Percentiles rank a stretch among this genome's conserved stretches.
Evolutionary conservation across 2,113 vertebrate genomes (phyloP).

Genomic region (Pollachius pollachius): DNA sequence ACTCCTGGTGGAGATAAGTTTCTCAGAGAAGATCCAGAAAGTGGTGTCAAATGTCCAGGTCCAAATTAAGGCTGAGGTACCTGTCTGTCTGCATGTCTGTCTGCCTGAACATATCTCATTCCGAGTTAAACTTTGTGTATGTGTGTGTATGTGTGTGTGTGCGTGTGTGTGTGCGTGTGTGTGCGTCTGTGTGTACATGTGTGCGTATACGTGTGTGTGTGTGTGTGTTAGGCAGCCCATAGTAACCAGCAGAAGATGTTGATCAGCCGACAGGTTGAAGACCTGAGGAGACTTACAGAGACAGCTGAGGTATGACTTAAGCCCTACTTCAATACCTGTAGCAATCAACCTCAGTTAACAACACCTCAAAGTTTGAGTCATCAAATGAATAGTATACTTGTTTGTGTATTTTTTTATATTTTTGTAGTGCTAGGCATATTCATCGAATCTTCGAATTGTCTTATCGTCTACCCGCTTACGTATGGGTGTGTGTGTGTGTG

Average conservation of each 20-base stretch:
- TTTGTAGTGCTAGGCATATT: no score
- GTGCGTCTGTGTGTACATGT: neutral
- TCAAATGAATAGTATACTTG: no score
- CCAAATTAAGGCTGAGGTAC: neutral
- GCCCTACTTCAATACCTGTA: neutral
- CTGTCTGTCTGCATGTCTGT: conserved; percentile 1
- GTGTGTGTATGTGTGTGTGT: neutral
- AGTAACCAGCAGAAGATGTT: conserved; percentile 44
- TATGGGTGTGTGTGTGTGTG: no score
- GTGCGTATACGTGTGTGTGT: neutral
- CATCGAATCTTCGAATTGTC: no score
- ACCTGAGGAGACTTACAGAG: conserved; percentile 33
- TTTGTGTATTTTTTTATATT: no score
- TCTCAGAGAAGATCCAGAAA: conserved; percentile 1
- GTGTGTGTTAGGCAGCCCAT: conserved; percentile 28
- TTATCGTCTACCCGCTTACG: no score
- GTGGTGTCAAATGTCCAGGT: neutral
- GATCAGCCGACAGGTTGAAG: conserved; percentile 38
- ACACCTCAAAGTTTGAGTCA: no score
- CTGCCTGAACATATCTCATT: neutral
- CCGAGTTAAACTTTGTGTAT: neutral
- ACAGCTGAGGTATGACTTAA: neutral
- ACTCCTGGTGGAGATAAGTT: neutral
- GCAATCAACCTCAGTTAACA: neutral
- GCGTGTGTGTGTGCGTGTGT: neutral